phyloP scores from a whole-genome alignment of 1,140 invertebrate genomes.

The Lasioglossum albipes region DNA sequence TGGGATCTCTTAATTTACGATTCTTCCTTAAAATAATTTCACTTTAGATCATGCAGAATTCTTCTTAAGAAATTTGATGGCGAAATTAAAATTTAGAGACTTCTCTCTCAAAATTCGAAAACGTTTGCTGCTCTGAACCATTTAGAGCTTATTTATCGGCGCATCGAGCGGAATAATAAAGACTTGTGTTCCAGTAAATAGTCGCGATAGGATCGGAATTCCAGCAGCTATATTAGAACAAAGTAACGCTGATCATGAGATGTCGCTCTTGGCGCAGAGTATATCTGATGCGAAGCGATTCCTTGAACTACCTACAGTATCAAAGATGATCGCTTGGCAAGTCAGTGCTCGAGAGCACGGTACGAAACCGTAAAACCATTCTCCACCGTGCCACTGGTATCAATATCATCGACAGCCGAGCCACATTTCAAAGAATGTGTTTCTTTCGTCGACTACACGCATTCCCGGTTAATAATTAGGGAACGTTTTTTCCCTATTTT shows the following conservation, averaged over 20 bases:
- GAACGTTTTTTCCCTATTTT: not conserved
- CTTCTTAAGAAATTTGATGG: too few relatives aligned
- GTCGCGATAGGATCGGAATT: not conserved
- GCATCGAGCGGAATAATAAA: not conserved
- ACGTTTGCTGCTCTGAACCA: too few relatives aligned
- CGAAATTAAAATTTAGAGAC: too few relatives aligned
- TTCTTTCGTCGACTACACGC: constrained; percentile 30
- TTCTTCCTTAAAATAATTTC: too few relatives aligned
- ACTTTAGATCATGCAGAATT: too few relatives aligned
- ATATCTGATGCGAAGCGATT: constrained; percentile 21
- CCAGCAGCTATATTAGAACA: not conserved
- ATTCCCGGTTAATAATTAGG: constrained; percentile 16
- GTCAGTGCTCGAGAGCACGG: constrained; percentile 14
- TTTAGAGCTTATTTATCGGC: too few relatives aligned
- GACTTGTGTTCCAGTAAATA: not conserved
- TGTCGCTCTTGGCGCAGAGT: not conserved
- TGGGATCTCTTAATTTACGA: too few relatives aligned
- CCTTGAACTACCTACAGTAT: constrained; percentile 44
- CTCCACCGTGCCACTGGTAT: constrained; percentile 29
- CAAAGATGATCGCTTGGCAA: constrained; percentile 24
- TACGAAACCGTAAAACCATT: constrained; percentile 19
- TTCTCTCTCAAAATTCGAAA: too few relatives aligned
- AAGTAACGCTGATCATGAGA: constrained; percentile 5
- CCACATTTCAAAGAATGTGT: constrained; percentile 6
- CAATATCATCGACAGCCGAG: constrained; percentile 23